A percentile compares a stretch with the other conserved stretches of the same genome.
Conservation (phyloP, 2,888 invertebrate species). For the Dendrolimus pini region DNA sequence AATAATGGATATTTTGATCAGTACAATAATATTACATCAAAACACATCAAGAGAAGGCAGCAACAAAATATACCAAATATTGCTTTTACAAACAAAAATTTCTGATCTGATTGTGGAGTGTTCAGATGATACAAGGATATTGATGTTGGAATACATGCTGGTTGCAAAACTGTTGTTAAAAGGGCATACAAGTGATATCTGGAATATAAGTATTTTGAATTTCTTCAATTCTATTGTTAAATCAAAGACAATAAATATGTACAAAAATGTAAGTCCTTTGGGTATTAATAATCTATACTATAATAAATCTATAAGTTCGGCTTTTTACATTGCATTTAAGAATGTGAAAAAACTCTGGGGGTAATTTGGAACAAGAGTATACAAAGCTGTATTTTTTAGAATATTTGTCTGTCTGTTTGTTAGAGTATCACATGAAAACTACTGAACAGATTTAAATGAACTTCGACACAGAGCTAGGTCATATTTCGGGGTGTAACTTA, state of each 20-base stretch:
- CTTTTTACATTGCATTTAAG: too few species aligned
- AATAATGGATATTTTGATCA: constrained; percentile 36
- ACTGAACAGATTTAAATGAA: too few species aligned
- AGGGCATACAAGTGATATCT: constrained; percentile 28
- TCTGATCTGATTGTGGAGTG: constrained; percentile 25
- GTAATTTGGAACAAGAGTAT: too few species aligned
- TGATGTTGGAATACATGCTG: constrained; percentile 41
- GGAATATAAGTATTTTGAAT: constrained; percentile 28
- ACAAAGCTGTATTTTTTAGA: too few species aligned
- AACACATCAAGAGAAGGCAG: constrained; percentile 26
- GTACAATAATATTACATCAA: constrained; percentile 26
- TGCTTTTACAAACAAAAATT: constrained; percentile 39
- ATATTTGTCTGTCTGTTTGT: too few species aligned
- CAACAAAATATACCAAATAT: constrained; percentile 30
- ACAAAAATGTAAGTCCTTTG: constrained; percentile 28
- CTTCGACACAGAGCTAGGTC: too few species aligned
- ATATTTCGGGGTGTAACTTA: too few species aligned
- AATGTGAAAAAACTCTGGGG: too few species aligned
- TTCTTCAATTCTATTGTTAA: constrained; percentile 30
- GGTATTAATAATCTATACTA: too few species aligned
- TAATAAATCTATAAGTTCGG: too few species aligned
- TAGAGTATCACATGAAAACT: too few species aligned
- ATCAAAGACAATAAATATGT: constrained; percentile 25
- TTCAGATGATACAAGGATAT: constrained; percentile 24
- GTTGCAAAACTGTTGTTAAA: constrained; percentile 29